These are phyloP conservation scores for Orthosia incerta DNA, from an alignment of 2,888 invertebrate species.

Conservation along the genomic window DNA sequence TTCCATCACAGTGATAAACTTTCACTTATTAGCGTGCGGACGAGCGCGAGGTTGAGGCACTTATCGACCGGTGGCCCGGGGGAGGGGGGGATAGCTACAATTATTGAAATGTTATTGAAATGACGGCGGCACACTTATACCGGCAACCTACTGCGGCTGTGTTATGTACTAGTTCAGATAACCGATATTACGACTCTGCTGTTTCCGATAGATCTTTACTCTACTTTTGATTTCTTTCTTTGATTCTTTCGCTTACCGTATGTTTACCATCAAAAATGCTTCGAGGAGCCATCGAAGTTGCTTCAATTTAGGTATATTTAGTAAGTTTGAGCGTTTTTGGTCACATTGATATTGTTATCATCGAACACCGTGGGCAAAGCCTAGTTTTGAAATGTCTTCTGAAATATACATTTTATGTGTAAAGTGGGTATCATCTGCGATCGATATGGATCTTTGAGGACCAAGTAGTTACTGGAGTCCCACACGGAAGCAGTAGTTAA, in stretches of 20 bases:
- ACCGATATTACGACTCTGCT: conserved; percentile 10
- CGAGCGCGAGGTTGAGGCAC: conserved; percentile 34
- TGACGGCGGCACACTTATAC: conserved; percentile 51
- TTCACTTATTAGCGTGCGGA: conserved; percentile 61
- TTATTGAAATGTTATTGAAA: conserved; percentile 64
- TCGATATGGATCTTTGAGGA: no score
- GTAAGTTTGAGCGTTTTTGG: no score
- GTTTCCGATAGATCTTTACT: not conserved
- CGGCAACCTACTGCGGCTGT: conserved; percentile 38
- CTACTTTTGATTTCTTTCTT: conserved; percentile 9
- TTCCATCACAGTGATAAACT: conserved; percentile 58
- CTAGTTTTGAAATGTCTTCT: no score
- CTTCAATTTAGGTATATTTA: no score
- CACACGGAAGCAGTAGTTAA: no score
- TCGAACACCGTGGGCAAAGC: no score
- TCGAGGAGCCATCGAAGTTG: no score
- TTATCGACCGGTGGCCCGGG: not conserved
- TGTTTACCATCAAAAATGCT: no score
- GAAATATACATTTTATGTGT: no score
- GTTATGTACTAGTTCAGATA: conserved; percentile 36
- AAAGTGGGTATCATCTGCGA: no score
- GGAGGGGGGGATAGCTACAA: conserved; percentile 14
- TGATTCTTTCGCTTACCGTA: not conserved
- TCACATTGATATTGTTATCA: no score
- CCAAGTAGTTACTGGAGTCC: no score